Evolutionary conservation across 2,797 vertebrate genomes (phyloP), one percentile per base, ranked within the genome.

Genomic region (Eidolon dupreanum): DNA sequence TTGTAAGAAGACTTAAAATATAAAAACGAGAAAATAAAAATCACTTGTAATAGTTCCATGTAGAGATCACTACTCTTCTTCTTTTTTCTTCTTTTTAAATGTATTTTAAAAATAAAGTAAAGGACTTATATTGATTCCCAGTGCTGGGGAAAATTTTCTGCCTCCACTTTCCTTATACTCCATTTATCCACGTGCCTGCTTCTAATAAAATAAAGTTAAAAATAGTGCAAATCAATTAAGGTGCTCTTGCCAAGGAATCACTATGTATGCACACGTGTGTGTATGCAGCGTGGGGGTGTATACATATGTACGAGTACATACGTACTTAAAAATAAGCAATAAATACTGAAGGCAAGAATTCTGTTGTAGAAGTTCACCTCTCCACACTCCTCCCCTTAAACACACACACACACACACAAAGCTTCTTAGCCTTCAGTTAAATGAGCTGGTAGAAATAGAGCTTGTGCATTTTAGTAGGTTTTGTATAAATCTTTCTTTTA

Each of bases 1-100:
- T 55, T 74, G 66, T 11, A 85, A 26, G 22, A 90, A 22, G 49
- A 88, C 91, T 68, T 33, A 61, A 75, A 92, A 84, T 88, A 57
- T 26, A 46, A 88, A 86, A 77, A 10, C 31, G 63, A 71, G 46
- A 63, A 75, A 49, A 68, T 83, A 61, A 89, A 83, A 90, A 59
- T 55, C 53, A 41, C 61, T 26, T 57, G 1, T 74, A 81, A 20
- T 59, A 90, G 70, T 46, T 5, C 24, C 46, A 85, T 3, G 7
- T 46, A 46, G 28, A 41, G 28, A 43, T n/a, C 53, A 46, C 63
- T 65, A 51, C 10, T 95, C 71, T 88, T 85, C 4, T 70, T 22
- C 20, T 20, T 53, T 24, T 57, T 41, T 2, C 22, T 26, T 24
- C 13, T 49, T 57, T 57, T 57, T 33, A 4, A 71, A 15, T 81